Conservation (phyloP, 92 coral and sea anemone genomes). For the Zoanthus sansibaricus region DNA sequence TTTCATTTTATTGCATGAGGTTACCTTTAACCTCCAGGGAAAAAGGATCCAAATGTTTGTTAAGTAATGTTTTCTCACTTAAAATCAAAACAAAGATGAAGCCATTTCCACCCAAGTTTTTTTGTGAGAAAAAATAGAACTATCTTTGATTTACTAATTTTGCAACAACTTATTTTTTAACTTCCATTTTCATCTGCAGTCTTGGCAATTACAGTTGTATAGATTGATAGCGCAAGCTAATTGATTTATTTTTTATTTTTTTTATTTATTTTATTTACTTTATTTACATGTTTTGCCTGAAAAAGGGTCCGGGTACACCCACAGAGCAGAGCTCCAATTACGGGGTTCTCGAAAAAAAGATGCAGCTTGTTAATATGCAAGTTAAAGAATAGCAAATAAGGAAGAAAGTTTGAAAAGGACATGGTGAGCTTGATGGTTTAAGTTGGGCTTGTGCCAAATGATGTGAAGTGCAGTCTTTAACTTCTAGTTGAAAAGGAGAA, state of each 20-base stretch:
- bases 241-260: too few species aligned
- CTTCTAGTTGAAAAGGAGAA: conserved; percentile 1
- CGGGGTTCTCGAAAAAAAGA: too few species aligned
- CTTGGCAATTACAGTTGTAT: conserved; percentile 5
- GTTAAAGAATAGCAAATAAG: not conserved
- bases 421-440: not conserved
- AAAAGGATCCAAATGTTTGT: conserved; percentile 6
- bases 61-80: not conserved
- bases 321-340: too few species aligned
- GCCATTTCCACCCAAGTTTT: not conserved
- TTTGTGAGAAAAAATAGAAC: not conserved
- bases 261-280: too few species aligned
- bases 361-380: not conserved
- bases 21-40: not conserved
- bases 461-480: conserved; percentile 5
- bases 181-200: not conserved
- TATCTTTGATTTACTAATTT: not conserved
- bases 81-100: not conserved
- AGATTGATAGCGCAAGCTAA: not conserved
- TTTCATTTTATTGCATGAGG: too few species aligned
- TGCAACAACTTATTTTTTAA: not conserved
- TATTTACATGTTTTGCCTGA: too few species aligned
- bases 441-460: not conserved
- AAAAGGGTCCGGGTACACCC: too few species aligned
- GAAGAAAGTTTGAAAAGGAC: conserved; percentile 2